Evolutionary conservation across 2,888 invertebrate genomes (phyloP).

Genomic region (Bruchidius siliquastri): DNA sequence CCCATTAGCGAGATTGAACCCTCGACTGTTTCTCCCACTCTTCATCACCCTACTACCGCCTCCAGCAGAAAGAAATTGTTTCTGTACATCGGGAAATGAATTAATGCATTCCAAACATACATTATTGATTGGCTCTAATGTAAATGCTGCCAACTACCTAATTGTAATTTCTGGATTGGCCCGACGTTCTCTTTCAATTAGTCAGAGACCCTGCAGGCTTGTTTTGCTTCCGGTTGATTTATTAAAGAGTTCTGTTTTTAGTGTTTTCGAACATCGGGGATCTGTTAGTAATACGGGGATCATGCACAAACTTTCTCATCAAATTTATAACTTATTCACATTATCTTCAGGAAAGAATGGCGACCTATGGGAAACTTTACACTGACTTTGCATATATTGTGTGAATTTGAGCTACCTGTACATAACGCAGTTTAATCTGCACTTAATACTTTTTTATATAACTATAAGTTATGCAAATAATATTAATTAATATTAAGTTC

Average conservation of each 20-base stretch:
- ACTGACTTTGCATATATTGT: too few species aligned
- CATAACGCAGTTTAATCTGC: too few species aligned
- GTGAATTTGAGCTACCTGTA: too few species aligned
- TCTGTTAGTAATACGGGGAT: conserved; percentile 5
- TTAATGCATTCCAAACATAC: conserved; percentile 48
- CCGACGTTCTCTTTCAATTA: conserved; percentile 13
- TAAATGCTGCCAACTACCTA: conserved; percentile 50
- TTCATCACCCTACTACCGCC: conserved; percentile 41
- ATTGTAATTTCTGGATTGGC: conserved; percentile 30
- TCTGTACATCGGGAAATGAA: conserved; percentile 45
- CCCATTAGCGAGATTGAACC: conserved; percentile 48
- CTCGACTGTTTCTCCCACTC: conserved; percentile 24
- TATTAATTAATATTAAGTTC: too few species aligned
- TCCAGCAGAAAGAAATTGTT: conserved; percentile 43
- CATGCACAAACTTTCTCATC: too few species aligned
- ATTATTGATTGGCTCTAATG: conserved; percentile 43
- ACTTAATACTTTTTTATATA: too few species aligned
- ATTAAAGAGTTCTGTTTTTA: not conserved
- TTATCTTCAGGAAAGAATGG: too few species aligned
- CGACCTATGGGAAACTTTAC: too few species aligned
- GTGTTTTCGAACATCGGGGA: not conserved
- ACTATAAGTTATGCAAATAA: too few species aligned
- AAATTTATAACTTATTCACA: too few species aligned
- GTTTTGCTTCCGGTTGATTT: conserved; percentile 10
- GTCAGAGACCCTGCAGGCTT: conserved; percentile 1